These are phyloP conservation scores for Neocrepidodera transversa DNA, from an alignment of 2,888 invertebrate genomes.

Conservation along the genomic window DNA sequence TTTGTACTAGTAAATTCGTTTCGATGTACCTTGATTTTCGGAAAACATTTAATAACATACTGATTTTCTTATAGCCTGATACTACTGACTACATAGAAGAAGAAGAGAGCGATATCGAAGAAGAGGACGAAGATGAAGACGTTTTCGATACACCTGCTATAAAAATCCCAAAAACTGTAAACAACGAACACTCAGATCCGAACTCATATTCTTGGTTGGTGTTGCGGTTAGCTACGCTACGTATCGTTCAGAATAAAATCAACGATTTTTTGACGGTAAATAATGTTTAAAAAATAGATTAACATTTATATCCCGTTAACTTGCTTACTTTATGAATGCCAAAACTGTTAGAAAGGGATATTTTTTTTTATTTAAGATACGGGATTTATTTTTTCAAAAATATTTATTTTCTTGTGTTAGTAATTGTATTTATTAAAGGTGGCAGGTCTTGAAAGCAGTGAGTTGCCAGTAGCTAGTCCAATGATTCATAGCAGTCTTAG, in stretches of 20 bases:
- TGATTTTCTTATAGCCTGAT: slow-evolving; percentile 68
- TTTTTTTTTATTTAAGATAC: neutral
- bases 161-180: slow-evolving; percentile 63
- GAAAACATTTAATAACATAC: neutral
- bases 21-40: too few relatives aligned
- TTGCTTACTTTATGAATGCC: too few relatives aligned
- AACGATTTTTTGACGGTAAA: slow-evolving; percentile 77
- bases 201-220: slow-evolving; percentile 96
- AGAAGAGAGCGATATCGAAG: slow-evolving; percentile 73
- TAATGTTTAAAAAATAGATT: slow-evolving; percentile 9
- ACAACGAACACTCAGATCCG: slow-evolving; percentile 90
- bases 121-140: slow-evolving; percentile 80
- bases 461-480: slow-evolving; percentile 93
- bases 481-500: slow-evolving; percentile 88
- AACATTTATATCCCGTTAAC: too few relatives aligned
- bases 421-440: slow-evolving; percentile 53
- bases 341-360: too few relatives aligned
- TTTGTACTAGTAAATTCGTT: too few relatives aligned
- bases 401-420: too few relatives aligned
- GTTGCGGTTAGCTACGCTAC: slow-evolving; percentile 86
- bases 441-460: slow-evolving; percentile 62
- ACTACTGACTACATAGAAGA: slow-evolving; percentile 72
- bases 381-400: neutral
- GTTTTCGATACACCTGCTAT: slow-evolving; percentile 69
- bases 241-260: slow-evolving; percentile 83